Evolutionary conservation across 1,140 invertebrate species (phyloP).

Genomic region (Caenorhabditis briggsae): DNA sequence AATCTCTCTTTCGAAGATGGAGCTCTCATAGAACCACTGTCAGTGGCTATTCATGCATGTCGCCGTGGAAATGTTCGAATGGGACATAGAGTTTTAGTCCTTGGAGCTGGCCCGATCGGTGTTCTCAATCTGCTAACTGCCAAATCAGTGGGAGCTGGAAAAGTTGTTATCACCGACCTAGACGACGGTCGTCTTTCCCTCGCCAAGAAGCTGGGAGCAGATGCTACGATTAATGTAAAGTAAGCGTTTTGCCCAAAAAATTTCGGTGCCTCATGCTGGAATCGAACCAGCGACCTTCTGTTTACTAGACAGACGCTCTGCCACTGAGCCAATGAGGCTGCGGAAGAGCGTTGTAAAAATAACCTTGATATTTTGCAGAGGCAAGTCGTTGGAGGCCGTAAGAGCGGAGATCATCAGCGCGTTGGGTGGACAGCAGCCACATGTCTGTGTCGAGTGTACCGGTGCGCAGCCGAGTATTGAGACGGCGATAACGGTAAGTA

Average conservation of each 20-base stretch:
- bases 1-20: constrained; percentile 91
- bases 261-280: constrained; percentile 69
- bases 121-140: constrained; percentile 87
- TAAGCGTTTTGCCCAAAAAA: constrained; percentile 5
- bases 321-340: constrained; percentile 28
- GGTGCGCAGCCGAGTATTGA: constrained; percentile 87
- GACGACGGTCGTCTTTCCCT: constrained; percentile 84
- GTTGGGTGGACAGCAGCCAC: constrained; percentile 83
- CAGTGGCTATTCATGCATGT: constrained; percentile 92
- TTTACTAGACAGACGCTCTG: constrained; percentile 9
- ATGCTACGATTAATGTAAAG: constrained; percentile 83
- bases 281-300: constrained; percentile 67
- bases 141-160: constrained; percentile 89
- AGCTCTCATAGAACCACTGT: constrained; percentile 90
- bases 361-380: constrained; percentile 71
- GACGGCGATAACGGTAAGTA: constrained; percentile 85
- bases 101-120: constrained; percentile 92
- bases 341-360: background rate
- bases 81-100: constrained; percentile 86
- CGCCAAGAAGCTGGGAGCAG: constrained; percentile 88
- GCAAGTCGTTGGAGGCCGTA: constrained; percentile 79
- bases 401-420: constrained; percentile 82
- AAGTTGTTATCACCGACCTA: constrained; percentile 88
- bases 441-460: constrained; percentile 88
- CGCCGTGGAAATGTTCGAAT: constrained; percentile 84